These are phyloP conservation scores for Drosophila erecta DNA, from an alignment of 1,140 invertebrate species.

Conservation along the genomic window DNA sequence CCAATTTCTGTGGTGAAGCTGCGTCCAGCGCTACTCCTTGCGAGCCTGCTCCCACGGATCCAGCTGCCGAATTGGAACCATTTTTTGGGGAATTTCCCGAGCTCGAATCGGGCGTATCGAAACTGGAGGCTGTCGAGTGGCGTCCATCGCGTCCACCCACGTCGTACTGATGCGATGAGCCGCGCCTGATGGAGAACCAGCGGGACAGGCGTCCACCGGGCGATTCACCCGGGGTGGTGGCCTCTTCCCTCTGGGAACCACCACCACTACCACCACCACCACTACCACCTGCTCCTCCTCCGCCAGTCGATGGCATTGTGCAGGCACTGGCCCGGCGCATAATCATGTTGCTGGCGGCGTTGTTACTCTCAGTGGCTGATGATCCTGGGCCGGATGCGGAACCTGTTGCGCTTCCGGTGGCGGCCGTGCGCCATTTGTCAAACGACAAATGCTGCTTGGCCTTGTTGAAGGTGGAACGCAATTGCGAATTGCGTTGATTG, in stretches of 20 bases:
- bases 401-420: conserved; percentile 61
- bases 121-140: conserved; percentile 69
- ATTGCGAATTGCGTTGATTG: conserved; percentile 83
- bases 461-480: conserved; percentile 83
- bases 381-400: conserved; percentile 47
- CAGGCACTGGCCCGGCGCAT: conserved; percentile 72
- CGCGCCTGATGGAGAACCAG: conserved; percentile 93
- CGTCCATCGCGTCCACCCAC: conserved; percentile 85
- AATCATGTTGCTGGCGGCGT: conserved; percentile 60
- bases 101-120: conserved; percentile 71
- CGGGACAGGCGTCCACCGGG: conserved; percentile 90
- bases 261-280: conserved; percentile 72
- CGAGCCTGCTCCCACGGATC: not conserved
- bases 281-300: conserved; percentile 43
- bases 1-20: conserved; percentile 64
- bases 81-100: not conserved
- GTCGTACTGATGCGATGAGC: conserved; percentile 92
- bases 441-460: conserved; percentile 85
- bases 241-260: conserved; percentile 62
- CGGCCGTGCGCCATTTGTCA: conserved; percentile 84
- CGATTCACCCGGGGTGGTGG: conserved; percentile 86
- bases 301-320: conserved; percentile 84
- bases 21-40: conserved; percentile 38
- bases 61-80: not conserved
- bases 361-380: conserved; percentile 57